Percentiles rank a stretch among this genome's conserved stretches.
Conservation (phyloP, 2,888 invertebrate species). For the Eupithecia subfuscata region DNA sequence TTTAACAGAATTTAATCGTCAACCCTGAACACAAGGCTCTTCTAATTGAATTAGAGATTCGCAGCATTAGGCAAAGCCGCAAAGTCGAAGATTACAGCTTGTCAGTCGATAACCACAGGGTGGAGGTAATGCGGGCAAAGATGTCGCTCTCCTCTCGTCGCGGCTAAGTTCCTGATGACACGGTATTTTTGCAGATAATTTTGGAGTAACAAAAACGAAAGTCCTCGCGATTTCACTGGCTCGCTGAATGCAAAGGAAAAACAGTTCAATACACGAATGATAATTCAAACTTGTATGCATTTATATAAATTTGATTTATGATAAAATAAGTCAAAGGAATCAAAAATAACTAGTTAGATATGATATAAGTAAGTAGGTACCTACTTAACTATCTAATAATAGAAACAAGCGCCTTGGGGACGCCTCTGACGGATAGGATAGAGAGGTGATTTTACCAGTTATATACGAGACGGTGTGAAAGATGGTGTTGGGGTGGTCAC, state of each 20-base stretch:
- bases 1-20: background rate
- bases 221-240: background rate
- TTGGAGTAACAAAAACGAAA: background rate
- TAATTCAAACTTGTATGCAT: no score
- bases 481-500: no score
- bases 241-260: background rate
- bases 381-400: no score
- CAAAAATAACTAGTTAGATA: no score
- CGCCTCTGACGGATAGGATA: no score
- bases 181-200: conserved; percentile 19
- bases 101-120: conserved; percentile 50
- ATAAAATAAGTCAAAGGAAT: no score
- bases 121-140: conserved; percentile 53
- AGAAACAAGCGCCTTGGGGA: no score
- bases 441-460: no score
- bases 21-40: conserved; percentile 32
- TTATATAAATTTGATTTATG: no score
- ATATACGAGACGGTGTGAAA: no score
- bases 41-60: conserved; percentile 71
- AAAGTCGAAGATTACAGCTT: conserved; percentile 66
- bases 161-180: conserved; percentile 31
- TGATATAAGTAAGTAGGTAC: no score
- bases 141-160: conserved; percentile 46
- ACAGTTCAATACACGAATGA: no score
- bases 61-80: conserved; percentile 61